These are phyloP conservation scores for Oryzias dopingdopingensis DNA, from an alignment of 2,797 vertebrate species.

Conservation along the genomic window DNA sequence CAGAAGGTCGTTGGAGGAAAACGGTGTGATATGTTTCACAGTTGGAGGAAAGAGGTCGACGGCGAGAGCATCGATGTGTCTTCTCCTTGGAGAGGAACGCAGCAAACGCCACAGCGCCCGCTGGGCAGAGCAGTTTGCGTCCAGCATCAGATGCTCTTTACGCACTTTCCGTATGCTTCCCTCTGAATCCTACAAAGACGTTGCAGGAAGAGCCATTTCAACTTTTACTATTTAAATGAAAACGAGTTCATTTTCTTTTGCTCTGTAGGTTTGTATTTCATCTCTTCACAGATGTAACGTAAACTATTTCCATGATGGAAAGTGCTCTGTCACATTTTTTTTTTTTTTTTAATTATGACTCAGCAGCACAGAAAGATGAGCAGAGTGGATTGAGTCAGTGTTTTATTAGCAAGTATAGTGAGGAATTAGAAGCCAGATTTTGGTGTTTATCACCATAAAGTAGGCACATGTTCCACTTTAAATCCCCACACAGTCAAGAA, in stretches of 20 bases:
- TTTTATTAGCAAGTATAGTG: conserved; percentile 10
- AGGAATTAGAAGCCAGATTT: conserved; percentile 5
- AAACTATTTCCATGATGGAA: conserved; percentile 17
- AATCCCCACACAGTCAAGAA: conserved; percentile 19
- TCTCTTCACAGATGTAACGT: conserved; percentile 7
- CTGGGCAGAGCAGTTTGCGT: conserved; percentile 73
- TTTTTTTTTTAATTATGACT: conserved; percentile 54
- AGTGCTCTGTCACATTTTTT: conserved; percentile 22
- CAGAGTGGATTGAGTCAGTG: conserved; percentile 23
- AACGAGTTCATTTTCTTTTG: neutral
- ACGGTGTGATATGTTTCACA: conserved; percentile 51
- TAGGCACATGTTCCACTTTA: neutral
- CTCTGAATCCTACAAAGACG: conserved; percentile 64
- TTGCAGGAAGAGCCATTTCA: conserved; percentile 9
- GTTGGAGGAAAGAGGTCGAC: conserved; percentile 47
- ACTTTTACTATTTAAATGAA: conserved; percentile 2
- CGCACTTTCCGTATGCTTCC: conserved; percentile 71
- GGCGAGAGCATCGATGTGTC: conserved; percentile 65
- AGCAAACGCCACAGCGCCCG: conserved; percentile 75
- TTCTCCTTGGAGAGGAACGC: conserved; percentile 70
- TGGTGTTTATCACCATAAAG: neutral
- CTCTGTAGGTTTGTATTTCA: neutral
- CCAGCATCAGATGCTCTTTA: conserved; percentile 69
- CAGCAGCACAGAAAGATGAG: conserved; percentile 47
- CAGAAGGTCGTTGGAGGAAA: conserved; percentile 41